Evolutionary conservation across 2,888 invertebrate genomes (phyloP), one percentile per base, ranked within the genome.

Genomic region (Serripes groenlandicus): DNA sequence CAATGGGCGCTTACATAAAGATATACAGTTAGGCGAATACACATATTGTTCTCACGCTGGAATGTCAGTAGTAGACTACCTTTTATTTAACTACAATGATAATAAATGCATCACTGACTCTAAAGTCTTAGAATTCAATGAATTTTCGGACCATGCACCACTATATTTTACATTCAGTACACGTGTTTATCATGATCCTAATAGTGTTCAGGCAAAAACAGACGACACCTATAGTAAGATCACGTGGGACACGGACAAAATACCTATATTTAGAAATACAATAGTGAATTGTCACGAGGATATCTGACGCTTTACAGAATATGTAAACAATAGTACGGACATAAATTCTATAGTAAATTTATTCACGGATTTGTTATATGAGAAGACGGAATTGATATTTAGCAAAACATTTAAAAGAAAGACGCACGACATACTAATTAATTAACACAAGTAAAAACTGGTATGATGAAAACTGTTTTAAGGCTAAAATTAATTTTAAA

Each of bases 71-170:
- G 68, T 68, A n/a, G 68, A 68, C 26, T 68, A 68, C 18, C 42
- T 68, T 11, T 26, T 68, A 42, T n/a, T 42, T 26, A 15, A 68
- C 5, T 11, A 37, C 11, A 26, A 35, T 26, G 26, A 68, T 23
- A 4, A 9, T 21, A n/a, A 9, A 3, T 42, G 11, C 7, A 68
- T 68, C 7, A 7, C 21, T 4, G 37, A 68, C 23, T 68, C 42
- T 37, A 7, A 21, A 23, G 42, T 68, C 7, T 15, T 37, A 15
- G 28, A 4, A 11, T 42, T 23, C 1, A 68, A n/a, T 26, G 68
- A 68, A 42, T 68, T 68, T 42, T 68, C 68, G 2, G 42, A 68
- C 23, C 56, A 72, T 18, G 9, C n/a, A 26, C n/a, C n/a, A 3
- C 3, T 37, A 21, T 35, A 73, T 35, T 60, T 73, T 21, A 11